Base-by-base conservation (phyloP, 1,140 invertebrate genomes). In the Brachionus rubens region DNA sequence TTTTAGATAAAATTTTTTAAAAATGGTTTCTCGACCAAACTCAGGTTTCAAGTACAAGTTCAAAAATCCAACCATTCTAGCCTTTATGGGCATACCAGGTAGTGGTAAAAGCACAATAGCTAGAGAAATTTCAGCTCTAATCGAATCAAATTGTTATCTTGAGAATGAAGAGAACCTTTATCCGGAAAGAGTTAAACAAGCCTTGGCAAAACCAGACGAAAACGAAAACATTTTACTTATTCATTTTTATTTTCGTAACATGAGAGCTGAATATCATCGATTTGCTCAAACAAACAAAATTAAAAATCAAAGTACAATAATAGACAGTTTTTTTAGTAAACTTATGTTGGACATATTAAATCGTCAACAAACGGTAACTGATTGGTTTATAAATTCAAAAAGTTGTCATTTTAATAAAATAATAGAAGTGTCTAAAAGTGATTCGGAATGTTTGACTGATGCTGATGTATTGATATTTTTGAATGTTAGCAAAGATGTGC, bases 161-260 rank as follows among this genome's bases (percentile, higher is more conserved):
- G 59, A 65, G 43, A 43, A 65, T 6, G 59, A 65, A 65, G 59
- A 65, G 43, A n/a, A 65, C 7, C 24, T 24, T 24, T 65, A 65
- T 65, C 59, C 59, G 24, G 40, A 65, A 65, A 43, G 12, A 10
- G 40, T 65, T 4, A 41, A 26, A 65, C 21, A 43, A 14, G 40
- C 33, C 9, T 43, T 65, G 12, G 12, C 30, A 43, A 41, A 43
- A 30, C 59, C 40, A n/a, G 59, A 65, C 3, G 36, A 65, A 65
- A 43, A 43, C 24, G 59, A 43, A 46, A 65, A 65, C 41, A 65
- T 43, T 43, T 41, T 65, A 6, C 12, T n/a, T 7, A 65, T 65
- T 24, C 59, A 65, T 43, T 43, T 65, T 65, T 65, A 65, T 46
- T 65, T 65, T 65, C 59, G 59, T 12, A 65, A 65, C n/a, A 65